phyloP scores from a whole-genome alignment of 2,113 vertebrate species.

The Theristicus caerulescens region DNA sequence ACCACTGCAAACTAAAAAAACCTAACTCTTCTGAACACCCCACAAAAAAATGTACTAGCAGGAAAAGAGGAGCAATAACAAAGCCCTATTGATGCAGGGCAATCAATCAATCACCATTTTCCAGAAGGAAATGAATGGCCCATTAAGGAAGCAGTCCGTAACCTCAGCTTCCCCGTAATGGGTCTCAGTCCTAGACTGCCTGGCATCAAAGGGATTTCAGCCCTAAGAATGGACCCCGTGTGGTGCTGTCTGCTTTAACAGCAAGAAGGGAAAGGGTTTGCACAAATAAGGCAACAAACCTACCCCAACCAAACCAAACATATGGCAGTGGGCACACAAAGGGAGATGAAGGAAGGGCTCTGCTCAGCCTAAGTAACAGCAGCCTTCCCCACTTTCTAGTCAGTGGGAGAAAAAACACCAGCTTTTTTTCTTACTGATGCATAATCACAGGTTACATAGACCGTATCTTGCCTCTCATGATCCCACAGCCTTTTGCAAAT shows the following conservation, averaged over 20 bases:
- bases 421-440: not conserved
- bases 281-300: not conserved
- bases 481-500: not conserved
- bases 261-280: not conserved
- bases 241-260: not conserved
- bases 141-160: not conserved
- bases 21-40: not conserved
- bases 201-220: not conserved
- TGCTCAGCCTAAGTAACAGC: not conserved
- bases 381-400: not conserved
- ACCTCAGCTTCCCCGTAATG: not conserved
- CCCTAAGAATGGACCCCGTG: accelerated
- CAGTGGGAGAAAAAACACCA: not conserved
- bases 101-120: not conserved
- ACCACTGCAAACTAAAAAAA: not conserved
- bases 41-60: not conserved
- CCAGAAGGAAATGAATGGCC: not conserved
- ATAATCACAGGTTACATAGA: not conserved
- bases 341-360: not conserved
- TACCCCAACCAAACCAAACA: accelerated
- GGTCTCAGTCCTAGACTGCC: not conserved
- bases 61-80: not conserved
- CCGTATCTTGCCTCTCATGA: not conserved
- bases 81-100: not conserved
- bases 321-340: not conserved